A percentile compares a stretch with the other conserved stretches of the same genome.
Conservation (phyloP, 1,140 invertebrate genomes). For the Littorina saxatilis region DNA sequence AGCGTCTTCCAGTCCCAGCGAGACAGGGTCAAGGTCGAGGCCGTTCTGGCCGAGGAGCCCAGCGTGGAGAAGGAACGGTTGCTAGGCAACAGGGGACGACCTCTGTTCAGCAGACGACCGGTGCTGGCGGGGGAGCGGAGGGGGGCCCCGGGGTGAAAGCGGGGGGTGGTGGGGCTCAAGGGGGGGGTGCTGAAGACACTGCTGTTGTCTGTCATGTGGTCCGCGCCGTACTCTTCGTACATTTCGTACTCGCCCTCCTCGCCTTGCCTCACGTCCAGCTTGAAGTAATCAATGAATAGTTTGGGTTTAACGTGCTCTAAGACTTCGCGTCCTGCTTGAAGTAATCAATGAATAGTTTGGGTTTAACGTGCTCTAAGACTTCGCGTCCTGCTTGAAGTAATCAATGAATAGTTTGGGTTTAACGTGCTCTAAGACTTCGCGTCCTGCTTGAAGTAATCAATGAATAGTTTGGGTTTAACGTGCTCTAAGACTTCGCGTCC, state of each 20-base stretch:
- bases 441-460: no score
- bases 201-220: conserved; percentile 14
- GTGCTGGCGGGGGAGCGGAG: neutral
- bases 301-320: no score
- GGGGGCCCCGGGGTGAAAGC: neutral
- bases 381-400: no score
- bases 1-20: conserved; percentile 54
- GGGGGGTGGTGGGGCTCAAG: neutral
- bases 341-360: no score
- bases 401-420: no score
- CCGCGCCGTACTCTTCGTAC: conserved; percentile 32
- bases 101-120: neutral
- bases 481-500: no score
- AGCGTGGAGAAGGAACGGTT: conserved; percentile 16
- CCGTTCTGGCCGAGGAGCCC: conserved; percentile 2
- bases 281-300: no score
- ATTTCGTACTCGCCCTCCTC: conserved; percentile 23
- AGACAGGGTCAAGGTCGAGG: conserved; percentile 32
- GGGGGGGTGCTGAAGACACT: conserved; percentile 16
- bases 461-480: no score
- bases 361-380: no score
- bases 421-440: no score
- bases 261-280: conserved; percentile 14
- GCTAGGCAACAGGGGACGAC: neutral
- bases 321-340: no score